Evolutionary conservation across 1,140 invertebrate species (phyloP).

Genomic region (Lamellibrachia luymesi): DNA sequence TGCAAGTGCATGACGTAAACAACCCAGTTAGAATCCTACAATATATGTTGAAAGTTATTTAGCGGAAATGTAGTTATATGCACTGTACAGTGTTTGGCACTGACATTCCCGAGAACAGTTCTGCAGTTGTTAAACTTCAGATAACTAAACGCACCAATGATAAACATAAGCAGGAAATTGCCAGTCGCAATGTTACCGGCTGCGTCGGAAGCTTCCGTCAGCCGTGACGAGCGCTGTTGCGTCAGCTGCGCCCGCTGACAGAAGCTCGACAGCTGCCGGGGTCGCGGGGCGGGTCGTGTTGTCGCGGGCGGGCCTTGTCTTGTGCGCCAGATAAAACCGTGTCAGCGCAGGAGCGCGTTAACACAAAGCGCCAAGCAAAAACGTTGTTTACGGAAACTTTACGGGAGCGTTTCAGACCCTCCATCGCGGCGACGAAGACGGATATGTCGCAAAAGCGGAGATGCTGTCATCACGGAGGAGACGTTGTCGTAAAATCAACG

Average conservation of each 20-base stretch:
- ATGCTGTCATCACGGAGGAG: too few relatives aligned
- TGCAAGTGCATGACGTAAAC: neutral
- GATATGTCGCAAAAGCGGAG: too few relatives aligned
- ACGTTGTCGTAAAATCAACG: too few relatives aligned
- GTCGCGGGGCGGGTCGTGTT: neutral
- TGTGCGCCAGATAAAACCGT: neutral
- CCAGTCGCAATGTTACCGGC: neutral
- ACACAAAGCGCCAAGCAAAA: neutral
- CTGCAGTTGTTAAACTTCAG: too few relatives aligned
- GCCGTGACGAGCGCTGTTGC: neutral
- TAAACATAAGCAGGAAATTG: neutral
- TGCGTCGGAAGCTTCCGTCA: neutral
- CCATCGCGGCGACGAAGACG: too few relatives aligned
- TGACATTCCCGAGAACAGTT: too few relatives aligned
- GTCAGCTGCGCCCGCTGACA: neutral
- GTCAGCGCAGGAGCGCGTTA: too few relatives aligned
- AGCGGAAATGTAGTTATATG: too few relatives aligned
- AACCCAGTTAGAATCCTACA: neutral
- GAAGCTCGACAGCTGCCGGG: neutral
- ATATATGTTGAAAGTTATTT: neutral
- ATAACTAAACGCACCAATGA: too few relatives aligned
- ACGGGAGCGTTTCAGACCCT: too few relatives aligned
- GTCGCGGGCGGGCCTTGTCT: neutral
- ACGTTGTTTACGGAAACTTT: neutral
- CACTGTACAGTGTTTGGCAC: too few relatives aligned